phyloP scores from a whole-genome alignment of 2,113 vertebrate genomes.

The Stigmatopora argus region DNA sequence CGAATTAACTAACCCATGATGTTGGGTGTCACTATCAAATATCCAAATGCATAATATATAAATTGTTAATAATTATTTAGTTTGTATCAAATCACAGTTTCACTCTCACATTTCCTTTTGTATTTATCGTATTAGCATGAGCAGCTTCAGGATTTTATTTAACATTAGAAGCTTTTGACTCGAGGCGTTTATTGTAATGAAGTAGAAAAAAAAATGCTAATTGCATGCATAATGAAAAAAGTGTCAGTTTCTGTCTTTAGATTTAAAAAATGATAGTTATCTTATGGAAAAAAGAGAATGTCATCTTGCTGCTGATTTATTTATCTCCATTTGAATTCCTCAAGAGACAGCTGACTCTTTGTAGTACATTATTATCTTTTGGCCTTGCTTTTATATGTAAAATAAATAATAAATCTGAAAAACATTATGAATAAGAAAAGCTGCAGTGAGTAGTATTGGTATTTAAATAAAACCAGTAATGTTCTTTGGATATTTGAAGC shows the following conservation, averaged over 20 bases:
- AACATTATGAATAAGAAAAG: neutral
- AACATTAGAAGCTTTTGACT: neutral
- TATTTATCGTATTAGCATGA: neutral
- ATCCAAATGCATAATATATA: neutral
- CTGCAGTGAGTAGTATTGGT: no score
- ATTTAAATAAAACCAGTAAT: constrained; percentile 2
- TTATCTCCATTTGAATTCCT: neutral
- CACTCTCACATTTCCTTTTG: neutral
- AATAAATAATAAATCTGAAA: neutral
- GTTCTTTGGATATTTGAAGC: neutral
- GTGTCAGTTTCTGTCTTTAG: neutral
- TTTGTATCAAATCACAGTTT: neutral
- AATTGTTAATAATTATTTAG: neutral
- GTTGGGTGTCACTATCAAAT: neutral
- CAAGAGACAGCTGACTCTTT: neutral
- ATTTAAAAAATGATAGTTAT: neutral
- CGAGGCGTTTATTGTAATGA: neutral
- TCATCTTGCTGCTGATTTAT: neutral
- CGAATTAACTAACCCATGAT: neutral
- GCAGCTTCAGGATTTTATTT: neutral
- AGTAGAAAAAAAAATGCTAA: neutral
- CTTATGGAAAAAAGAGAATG: neutral
- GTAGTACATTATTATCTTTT: neutral
- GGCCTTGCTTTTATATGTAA: neutral
- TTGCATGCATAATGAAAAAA: neutral